Conservation (phyloP, 2,113 vertebrate species). For the Engraulis encrasicolus region DNA sequence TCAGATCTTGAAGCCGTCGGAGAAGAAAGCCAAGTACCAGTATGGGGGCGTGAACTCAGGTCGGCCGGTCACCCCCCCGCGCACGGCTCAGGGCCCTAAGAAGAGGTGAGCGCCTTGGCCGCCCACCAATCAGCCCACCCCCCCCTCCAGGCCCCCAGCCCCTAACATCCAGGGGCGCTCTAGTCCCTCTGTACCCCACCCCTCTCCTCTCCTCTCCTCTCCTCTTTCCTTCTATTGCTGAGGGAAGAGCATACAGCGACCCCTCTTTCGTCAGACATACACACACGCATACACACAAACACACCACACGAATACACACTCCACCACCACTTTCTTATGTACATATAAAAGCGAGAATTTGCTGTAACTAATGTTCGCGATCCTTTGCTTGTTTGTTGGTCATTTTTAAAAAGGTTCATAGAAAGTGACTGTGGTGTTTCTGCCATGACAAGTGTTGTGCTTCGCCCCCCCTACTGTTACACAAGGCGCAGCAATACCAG, state of each 20-base stretch:
- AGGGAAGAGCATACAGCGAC: background rate
- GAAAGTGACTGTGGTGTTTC: conserved; percentile 48
- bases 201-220: background rate
- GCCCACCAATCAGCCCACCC: no score
- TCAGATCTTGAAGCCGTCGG: conserved; percentile 93
- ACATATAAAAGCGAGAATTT: conserved; percentile 53
- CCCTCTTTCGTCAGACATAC: conserved; percentile 34
- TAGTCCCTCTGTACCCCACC: background rate
- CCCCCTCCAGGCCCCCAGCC: background rate
- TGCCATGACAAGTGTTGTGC: conserved; percentile 50
- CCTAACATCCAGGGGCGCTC: background rate
- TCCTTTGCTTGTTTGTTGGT: conserved; percentile 59
- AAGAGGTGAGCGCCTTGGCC: conserved; percentile 85
- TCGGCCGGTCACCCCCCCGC: conserved; percentile 90
- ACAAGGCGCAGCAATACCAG: conserved; percentile 54
- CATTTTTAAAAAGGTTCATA: conserved; percentile 60
- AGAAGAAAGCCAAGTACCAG: conserved; percentile 96
- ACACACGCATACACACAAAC: background rate
- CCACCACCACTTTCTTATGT: conserved; percentile 14
- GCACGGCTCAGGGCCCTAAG: conserved; percentile 91
- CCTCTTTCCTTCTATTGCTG: background rate
- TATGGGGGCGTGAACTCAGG: conserved; percentile 92
- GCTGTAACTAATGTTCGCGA: conserved; percentile 47
- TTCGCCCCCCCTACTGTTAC: conserved; percentile 41
- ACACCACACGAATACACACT: no score